Conservation (phyloP, 2,888 invertebrate genomes). For the Lepidonotus clava region DNA sequence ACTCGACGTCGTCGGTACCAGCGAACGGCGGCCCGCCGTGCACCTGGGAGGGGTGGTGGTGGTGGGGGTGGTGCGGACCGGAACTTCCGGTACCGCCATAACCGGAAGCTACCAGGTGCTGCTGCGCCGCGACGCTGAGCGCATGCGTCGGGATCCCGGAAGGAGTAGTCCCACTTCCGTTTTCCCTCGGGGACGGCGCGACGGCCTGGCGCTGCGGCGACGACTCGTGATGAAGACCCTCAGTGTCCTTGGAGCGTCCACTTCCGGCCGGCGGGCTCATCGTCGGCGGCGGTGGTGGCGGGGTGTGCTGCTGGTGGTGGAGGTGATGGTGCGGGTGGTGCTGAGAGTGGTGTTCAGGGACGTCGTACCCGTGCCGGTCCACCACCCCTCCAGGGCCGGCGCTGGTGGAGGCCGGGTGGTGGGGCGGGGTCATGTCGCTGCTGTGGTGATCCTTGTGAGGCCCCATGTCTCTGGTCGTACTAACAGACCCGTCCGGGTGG, state of each 20-base stretch:
- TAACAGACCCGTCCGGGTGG: neutral
- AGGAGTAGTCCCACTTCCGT: neutral
- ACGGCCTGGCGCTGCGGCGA: too few species aligned
- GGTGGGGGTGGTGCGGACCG: neutral
- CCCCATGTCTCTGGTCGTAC: neutral
- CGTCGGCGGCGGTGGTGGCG: neutral
- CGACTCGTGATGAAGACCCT: too few species aligned
- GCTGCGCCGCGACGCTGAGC: neutral
- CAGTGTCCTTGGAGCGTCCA: conserved; percentile 3
- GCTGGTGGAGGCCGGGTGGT: neutral
- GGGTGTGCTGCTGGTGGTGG: neutral
- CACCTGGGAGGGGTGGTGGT: neutral
- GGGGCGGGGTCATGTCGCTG: neutral
- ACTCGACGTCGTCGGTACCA: conserved; percentile 33
- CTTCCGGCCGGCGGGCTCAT: neutral
- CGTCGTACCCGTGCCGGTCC: neutral
- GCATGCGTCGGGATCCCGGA: neutral
- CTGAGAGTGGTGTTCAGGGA: neutral
- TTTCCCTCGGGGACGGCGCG: neutral
- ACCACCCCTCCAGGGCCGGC: neutral
- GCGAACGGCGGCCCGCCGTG: neutral
- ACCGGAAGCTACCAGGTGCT: neutral
- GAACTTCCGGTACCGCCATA: neutral
- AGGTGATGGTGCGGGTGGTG: conserved; percentile 29
- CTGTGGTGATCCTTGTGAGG: neutral